These are phyloP conservation scores for Ametastegia equiseti DNA, from an alignment of 2,888 invertebrate genomes.

Conservation along the genomic window DNA sequence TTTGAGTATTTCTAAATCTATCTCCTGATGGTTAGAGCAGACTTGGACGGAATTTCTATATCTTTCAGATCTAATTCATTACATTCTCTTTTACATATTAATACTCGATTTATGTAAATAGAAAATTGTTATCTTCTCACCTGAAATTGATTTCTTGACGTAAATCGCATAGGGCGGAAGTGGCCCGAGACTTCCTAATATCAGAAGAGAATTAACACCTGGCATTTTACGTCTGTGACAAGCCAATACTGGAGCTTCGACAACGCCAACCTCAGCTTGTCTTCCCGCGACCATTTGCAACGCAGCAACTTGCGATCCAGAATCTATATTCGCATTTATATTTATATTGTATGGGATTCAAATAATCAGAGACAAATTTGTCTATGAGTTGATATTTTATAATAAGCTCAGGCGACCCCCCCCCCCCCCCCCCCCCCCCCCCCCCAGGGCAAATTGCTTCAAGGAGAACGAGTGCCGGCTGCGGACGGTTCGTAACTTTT, in stretches of 20 bases:
- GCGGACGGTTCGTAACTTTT: neutral
- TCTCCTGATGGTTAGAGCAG: no score
- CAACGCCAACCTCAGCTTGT: conserved; percentile 65
- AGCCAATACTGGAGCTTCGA: conserved; percentile 67
- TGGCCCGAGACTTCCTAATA: conserved; percentile 82
- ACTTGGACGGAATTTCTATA: no score
- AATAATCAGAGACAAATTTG: neutral
- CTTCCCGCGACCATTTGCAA: conserved; percentile 69
- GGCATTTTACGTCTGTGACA: conserved; percentile 62
- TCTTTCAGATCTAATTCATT: no score
- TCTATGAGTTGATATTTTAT: neutral
- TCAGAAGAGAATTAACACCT: conserved; percentile 61
- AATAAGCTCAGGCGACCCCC: no score
- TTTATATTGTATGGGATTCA: neutral
- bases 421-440: no score
- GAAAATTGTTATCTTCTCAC: conserved; percentile 74
- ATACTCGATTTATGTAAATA: neutral
- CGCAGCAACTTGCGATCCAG: conserved; percentile 64
- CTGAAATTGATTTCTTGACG: conserved; percentile 79
- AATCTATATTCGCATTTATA: no score
- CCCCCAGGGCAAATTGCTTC: neutral
- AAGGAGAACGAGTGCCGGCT: conserved; percentile 30
- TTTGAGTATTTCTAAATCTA: no score
- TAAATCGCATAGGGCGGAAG: conserved; percentile 83
- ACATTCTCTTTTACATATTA: no score